phyloP scores from a whole-genome alignment of 2,797 vertebrate genomes.

The Notamacropus eugenii region DNA sequence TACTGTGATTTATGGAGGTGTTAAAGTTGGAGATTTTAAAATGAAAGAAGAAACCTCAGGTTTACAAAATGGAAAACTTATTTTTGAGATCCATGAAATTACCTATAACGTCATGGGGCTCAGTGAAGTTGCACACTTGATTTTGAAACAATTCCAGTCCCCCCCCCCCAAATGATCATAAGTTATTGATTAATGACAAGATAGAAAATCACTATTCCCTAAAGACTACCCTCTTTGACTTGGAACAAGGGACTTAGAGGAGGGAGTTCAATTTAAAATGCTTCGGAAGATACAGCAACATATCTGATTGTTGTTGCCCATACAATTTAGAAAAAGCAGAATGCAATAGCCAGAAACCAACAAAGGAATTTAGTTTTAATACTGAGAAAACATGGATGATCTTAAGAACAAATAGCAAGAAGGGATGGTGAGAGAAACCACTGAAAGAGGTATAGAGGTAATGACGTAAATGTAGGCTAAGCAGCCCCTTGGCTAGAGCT shows the following conservation, averaged over 20 bases:
- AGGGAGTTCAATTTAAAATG: conserved; percentile 58
- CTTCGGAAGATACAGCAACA: conserved; percentile 15
- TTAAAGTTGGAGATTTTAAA: conserved; percentile 61
- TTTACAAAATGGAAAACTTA: conserved; percentile 67
- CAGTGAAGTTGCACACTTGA: conserved; percentile 59
- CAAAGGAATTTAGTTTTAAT: conserved; percentile 1
- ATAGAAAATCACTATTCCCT: conserved; percentile 38
- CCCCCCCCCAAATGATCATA: conserved; percentile 57
- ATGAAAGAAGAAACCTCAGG: conserved; percentile 56
- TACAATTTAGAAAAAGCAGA: conserved; percentile 6
- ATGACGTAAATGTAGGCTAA: neutral
- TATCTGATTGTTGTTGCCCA: conserved; percentile 14
- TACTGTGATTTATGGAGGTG: conserved; percentile 61
- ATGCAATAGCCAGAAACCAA: conserved; percentile 30
- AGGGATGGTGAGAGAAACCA: conserved; percentile 2
- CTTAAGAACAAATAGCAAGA: neutral
- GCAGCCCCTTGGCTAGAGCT: neutral
- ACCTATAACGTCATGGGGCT: conserved; percentile 57
- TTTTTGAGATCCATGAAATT: conserved; percentile 65
- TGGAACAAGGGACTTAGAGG: conserved; percentile 57
- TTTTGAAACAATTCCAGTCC: conserved; percentile 46
- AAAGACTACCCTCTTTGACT: conserved; percentile 56
- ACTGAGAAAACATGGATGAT: conserved; percentile 39
- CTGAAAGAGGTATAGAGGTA: neutral
- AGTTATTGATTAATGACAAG: conserved; percentile 70